These are phyloP conservation scores for Aphodius granarius DNA, from an alignment of 2,888 invertebrate genomes.

Conservation along the genomic window DNA sequence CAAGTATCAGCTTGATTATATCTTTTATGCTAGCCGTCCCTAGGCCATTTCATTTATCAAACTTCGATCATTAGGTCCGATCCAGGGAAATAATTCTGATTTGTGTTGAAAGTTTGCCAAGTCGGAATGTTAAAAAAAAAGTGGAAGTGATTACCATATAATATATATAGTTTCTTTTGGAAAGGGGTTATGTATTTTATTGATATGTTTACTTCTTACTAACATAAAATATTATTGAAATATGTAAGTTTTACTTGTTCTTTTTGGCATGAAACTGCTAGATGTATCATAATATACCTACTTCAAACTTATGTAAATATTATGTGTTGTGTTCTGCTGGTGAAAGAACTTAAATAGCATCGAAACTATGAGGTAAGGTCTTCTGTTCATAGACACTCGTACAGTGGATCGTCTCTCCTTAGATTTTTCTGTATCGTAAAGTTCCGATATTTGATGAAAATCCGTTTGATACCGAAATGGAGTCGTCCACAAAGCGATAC, in stretches of 20 bases:
- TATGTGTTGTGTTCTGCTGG: no score
- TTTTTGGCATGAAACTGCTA: no score
- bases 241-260: no score
- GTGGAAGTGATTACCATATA: neutral
- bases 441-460: neutral
- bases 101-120: neutral
- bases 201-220: no score
- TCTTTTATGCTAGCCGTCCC: neutral
- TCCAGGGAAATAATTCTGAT: neutral
- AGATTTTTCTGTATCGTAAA: neutral
- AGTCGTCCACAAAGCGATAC: neutral
- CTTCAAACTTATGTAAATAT: no score
- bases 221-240: no score
- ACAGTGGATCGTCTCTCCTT: neutral
- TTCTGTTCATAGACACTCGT: no score
- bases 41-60: neutral
- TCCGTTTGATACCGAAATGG: neutral
- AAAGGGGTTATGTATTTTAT: no score
- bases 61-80: neutral
- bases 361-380: no score
- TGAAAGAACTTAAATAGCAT: no score
- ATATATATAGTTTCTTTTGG: neutral
- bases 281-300: no score
- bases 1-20: neutral
- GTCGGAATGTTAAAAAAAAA: neutral